Evolutionary conservation across 1,140 invertebrate genomes (phyloP), one percentile per base, ranked within the genome.

Genomic region (Diplogasteroides magnus): DNA sequence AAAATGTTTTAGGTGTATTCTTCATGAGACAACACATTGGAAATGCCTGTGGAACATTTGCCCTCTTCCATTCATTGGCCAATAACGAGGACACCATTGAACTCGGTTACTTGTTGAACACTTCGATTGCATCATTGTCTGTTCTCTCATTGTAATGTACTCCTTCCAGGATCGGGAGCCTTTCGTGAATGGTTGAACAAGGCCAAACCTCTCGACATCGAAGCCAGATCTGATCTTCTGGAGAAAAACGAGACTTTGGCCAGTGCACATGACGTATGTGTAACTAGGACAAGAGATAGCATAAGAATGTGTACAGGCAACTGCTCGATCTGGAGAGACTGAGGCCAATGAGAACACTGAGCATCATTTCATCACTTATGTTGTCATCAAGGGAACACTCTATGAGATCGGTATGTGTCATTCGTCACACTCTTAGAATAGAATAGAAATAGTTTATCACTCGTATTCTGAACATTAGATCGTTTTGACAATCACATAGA

Each of bases 281-380:
- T n/a, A n/a, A n/a, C n/a, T n/a, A n/a, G n/a, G n/a, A n/a, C n/a
- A n/a, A n/a, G n/a, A n/a, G n/a, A n/a, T n/a, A n/a, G n/a, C n/a
- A n/a, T n/a, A n/a, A n/a, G n/a, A n/a, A n/a, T n/a, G n/a, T 23
- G 60, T 67, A 25, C 60, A 67, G n/a, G 63, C 37, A n/a, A 62
- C 70, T 25, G 70, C 70, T 28, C 31, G 32, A 11, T 31, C 31
- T 28, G 70, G 64, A 1, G 64, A 63, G 13, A 67, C 70, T 26
- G 58, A 57, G 26, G 23, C 37, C 19, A 25, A 32, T 0, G 74
- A 70, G 25, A 37, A 74, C 15, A 72, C 74, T 0, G 72, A 75
- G n/a, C 61, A 74, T 31, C 74, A 75, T 31, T 75, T 75, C 72
- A 74, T 75, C 25, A 64, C 69, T 19, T 75, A 66, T 48, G 67